Evolutionary conservation across 2,888 invertebrate species (phyloP).

Genomic region (Mesoligia furuncula): DNA sequence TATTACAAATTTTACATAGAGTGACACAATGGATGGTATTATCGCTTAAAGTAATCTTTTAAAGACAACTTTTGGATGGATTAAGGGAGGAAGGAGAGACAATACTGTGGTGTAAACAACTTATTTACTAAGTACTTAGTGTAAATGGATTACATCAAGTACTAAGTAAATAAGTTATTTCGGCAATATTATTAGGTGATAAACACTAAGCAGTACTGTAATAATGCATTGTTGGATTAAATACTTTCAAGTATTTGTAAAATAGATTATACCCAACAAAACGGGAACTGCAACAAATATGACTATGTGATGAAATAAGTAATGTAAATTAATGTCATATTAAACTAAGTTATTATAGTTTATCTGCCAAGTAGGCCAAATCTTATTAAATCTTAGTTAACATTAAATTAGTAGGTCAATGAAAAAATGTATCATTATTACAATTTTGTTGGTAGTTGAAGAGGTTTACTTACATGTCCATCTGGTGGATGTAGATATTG

Average conservation of each 20-base stretch:
- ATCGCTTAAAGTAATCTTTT: not conserved
- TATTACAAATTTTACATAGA: not conserved
- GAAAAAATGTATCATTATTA: not conserved
- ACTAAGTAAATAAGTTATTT: not conserved
- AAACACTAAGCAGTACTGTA: not conserved
- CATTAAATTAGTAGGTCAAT: constrained; percentile 5
- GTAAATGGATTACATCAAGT: not conserved
- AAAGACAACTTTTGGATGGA: not conserved
- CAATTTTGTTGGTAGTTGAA: not conserved
- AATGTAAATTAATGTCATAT: not conserved
- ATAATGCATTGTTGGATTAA: not conserved
- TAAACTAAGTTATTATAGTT: not conserved
- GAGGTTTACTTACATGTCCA: constrained; percentile 81
- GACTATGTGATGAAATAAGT: not conserved
- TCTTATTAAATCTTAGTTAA: not conserved
- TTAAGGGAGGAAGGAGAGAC: not conserved
- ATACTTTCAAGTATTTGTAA: not conserved
- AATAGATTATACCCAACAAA: not conserved
- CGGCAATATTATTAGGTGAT: not conserved
- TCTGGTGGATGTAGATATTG: constrained; percentile 85
- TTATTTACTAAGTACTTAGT: too few relatives aligned
- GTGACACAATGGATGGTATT: not conserved
- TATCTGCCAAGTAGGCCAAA: not conserved
- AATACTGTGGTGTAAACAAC: not conserved
- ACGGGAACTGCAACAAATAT: not conserved